These are phyloP conservation scores for Gasterosteus aculeatus DNA, from an alignment of 2,113 vertebrate genomes.

Conservation along the genomic window DNA sequence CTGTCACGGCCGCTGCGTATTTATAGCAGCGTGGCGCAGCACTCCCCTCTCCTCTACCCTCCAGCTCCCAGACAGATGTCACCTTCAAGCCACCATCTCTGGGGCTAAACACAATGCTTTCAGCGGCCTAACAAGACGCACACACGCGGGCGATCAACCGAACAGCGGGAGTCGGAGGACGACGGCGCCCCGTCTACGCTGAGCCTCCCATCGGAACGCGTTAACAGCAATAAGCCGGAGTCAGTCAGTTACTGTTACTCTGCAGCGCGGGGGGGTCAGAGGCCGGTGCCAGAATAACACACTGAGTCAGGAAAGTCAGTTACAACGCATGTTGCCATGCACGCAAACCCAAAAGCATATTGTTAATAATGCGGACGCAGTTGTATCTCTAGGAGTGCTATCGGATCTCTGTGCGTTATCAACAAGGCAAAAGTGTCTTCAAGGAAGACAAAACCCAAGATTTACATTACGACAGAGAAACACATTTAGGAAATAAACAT, in stretches of 20 bases:
- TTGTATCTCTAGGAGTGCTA: slow-evolving; percentile 54
- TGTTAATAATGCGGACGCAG: slow-evolving; percentile 48
- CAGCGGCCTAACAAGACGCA: slow-evolving; percentile 68
- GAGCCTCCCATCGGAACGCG: slow-evolving; percentile 34
- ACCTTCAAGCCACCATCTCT: slow-evolving; percentile 80
- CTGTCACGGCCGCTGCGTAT: slow-evolving; percentile 75
- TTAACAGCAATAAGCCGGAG: slow-evolving; percentile 36
- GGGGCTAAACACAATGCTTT: slow-evolving; percentile 73
- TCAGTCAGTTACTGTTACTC: slow-evolving; percentile 48
- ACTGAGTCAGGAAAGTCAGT: slow-evolving; percentile 44
- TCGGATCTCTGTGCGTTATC: slow-evolving; percentile 60
- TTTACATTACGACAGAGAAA: slow-evolving; percentile 54
- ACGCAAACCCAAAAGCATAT: slow-evolving; percentile 33
- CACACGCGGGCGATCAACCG: slow-evolving; percentile 55
- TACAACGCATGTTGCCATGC: slow-evolving; percentile 34
- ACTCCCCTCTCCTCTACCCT: slow-evolving; percentile 54
- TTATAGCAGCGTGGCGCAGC: slow-evolving; percentile 74
- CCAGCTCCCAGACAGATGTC: slow-evolving; percentile 77
- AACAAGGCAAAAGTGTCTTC: slow-evolving; percentile 49
- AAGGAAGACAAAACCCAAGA: slow-evolving; percentile 46
- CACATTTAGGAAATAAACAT: slow-evolving; percentile 47
- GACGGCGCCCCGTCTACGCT: slow-evolving; percentile 49
- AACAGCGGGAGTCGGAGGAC: slow-evolving; percentile 66
- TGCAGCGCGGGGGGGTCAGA: slow-evolving; percentile 30
- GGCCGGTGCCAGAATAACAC: slow-evolving; percentile 59